A percentile compares a stretch with the other conserved stretches of the same genome.
These are phyloP conservation scores for Crocidura indochinensis DNA, from an alignment of 2,797 vertebrate genomes.

Conservation along the genomic window DNA sequence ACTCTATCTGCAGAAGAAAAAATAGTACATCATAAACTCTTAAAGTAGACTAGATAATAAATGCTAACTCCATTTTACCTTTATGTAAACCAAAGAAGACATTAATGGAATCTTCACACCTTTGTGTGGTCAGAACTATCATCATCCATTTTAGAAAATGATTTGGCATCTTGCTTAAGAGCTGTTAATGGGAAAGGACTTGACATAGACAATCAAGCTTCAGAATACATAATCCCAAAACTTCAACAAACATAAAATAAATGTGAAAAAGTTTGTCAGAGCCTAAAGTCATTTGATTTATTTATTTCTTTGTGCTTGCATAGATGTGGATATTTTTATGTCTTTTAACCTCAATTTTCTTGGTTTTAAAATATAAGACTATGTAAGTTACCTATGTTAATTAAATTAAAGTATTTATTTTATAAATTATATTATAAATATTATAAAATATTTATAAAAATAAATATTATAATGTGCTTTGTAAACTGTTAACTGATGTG, in stretches of 20 bases:
- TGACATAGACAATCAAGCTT: neutral
- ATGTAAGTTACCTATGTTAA: neutral
- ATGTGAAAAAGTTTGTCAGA: neutral
- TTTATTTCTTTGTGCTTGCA: neutral
- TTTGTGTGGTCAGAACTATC: neutral
- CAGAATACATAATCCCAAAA: neutral
- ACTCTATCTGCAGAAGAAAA: constrained; percentile 14
- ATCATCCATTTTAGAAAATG: neutral
- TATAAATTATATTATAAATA: neutral
- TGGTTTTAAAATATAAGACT: neutral
- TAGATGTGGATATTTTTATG: neutral
- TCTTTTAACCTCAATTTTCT: neutral
- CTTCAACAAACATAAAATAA: neutral
- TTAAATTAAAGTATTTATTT: neutral
- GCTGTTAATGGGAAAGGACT: neutral
- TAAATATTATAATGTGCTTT: neutral
- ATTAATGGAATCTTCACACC: neutral
- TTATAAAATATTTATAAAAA: too few species aligned
- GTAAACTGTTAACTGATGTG: neutral
- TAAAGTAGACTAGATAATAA: neutral
- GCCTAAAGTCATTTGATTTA: neutral
- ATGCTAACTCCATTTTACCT: neutral
- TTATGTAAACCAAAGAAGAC: neutral
- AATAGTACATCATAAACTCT: neutral
- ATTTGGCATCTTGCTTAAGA: neutral